Conservation (phyloP, 2,113 vertebrate genomes). For the Shinisaurus crocodilurus region DNA sequence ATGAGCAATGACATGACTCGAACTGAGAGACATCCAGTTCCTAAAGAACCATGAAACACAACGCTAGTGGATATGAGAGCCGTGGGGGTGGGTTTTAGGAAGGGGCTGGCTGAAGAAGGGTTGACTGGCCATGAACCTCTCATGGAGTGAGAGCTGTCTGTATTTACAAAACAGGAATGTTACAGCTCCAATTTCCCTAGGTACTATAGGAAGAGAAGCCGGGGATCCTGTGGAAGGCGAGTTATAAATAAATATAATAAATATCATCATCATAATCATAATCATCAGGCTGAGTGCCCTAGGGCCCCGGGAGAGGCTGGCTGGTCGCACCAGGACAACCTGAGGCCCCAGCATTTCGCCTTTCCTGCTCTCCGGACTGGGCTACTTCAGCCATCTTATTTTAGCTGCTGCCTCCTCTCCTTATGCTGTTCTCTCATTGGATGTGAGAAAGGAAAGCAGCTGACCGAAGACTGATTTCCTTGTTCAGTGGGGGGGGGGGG, state of each 20-base stretch:
- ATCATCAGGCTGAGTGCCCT: too few species aligned
- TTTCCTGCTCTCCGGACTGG: not conserved
- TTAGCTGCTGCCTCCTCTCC: not conserved
- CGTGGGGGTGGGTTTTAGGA: not conserved
- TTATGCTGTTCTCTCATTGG: not conserved
- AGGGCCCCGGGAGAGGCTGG: not conserved
- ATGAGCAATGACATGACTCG: too few species aligned
- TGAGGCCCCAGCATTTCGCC: not conserved
- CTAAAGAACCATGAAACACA: not conserved
- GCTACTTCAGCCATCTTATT: too few species aligned
- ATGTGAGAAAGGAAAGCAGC: not conserved
- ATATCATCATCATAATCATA: too few species aligned
- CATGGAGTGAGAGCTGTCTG: not conserved
- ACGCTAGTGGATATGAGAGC: not conserved
- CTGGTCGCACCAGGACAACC: not conserved
- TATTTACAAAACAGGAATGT: too few species aligned
- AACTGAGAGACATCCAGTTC: not conserved
- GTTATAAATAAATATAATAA: too few species aligned
- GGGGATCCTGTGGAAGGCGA: not conserved
- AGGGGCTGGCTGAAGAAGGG: not conserved
- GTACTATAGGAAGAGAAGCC: not conserved
- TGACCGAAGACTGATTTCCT: not conserved
- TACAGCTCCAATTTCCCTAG: not conserved
- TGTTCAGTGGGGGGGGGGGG: not conserved
- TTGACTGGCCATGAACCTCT: not conserved